Evolutionary conservation across 1,140 invertebrate genomes (phyloP).

Genomic region (Lordiphosa stackelbergi): DNA sequence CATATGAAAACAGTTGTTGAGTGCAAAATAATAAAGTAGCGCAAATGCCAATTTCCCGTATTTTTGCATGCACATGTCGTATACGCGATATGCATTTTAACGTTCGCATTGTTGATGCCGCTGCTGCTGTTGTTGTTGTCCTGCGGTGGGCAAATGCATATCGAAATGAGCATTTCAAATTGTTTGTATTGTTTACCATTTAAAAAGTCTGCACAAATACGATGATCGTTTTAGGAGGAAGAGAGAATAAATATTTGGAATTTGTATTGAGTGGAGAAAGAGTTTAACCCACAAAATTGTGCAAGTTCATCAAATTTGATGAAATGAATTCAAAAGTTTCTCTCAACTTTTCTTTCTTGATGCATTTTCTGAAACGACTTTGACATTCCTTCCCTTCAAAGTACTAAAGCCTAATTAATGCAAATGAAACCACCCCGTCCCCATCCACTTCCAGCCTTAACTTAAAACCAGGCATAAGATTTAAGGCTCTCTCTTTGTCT

Average conservation of each 20-base stretch:
- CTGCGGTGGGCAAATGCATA: conserved; percentile 28
- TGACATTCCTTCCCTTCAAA: too few species aligned
- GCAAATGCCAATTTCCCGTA: conserved; percentile 69
- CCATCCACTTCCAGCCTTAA: not conserved
- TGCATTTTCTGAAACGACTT: too few species aligned
- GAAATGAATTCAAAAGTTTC: too few species aligned
- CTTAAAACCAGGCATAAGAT: conserved; percentile 31
- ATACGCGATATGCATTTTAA: conserved; percentile 45
- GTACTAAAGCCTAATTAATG: conserved; percentile 36
- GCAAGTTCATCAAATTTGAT: too few species aligned
- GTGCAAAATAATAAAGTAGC: conserved; percentile 63
- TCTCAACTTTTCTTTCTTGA: too few species aligned
- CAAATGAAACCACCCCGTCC: conserved; percentile 41
- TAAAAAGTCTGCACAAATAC: conserved; percentile 23
- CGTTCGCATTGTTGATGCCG: conserved; percentile 6
- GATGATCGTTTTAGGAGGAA: conserved; percentile 13
- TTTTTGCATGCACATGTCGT: conserved; percentile 48
- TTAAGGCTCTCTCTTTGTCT: not conserved
- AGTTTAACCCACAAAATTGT: too few species aligned
- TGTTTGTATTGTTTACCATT: conserved; percentile 23
- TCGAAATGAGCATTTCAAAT: conserved; percentile 32
- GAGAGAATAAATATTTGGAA: not conserved
- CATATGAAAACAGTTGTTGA: conserved; percentile 16
- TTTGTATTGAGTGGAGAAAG: not conserved
- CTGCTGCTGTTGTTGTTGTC: conserved; percentile 3